These are phyloP conservation scores for Rana temporaria DNA, from an alignment of 2,113 vertebrate genomes.

Conservation along the genomic window DNA sequence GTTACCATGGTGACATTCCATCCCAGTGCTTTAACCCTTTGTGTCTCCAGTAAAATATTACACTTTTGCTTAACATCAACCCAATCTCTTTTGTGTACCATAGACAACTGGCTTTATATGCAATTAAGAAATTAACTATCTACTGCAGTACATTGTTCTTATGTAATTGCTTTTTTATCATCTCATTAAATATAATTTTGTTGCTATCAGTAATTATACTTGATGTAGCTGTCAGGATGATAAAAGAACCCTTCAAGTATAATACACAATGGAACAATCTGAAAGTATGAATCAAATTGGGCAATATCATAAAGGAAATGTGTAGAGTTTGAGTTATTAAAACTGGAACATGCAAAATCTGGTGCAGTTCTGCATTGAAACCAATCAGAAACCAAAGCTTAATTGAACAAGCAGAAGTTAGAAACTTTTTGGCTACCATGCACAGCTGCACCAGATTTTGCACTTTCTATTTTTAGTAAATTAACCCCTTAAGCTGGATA, in stretches of 20 bases:
- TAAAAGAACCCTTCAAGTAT: constrained; percentile 8
- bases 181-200: constrained; percentile 45
- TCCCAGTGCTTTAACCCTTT: constrained; percentile 51
- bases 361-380: too few species aligned
- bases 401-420: too few species aligned
- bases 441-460: too few species aligned
- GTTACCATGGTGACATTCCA: constrained; percentile 51
- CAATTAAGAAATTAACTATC: background rate
- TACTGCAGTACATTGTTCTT: background rate
- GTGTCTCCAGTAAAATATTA: constrained; percentile 1
- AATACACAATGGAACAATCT: background rate
- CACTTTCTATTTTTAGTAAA: too few species aligned
- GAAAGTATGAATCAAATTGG: background rate
- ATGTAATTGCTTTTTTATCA: constrained; percentile 40
- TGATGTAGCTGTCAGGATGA: constrained; percentile 39
- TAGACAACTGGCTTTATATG: background rate
- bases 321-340: too few species aligned
- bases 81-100: constrained; percentile 10
- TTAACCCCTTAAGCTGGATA: too few species aligned
- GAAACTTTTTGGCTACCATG: too few species aligned
- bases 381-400: too few species aligned
- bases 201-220: constrained; percentile 43
- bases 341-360: too few species aligned
- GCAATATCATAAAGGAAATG: too few species aligned
- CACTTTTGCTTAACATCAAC: background rate